Evolutionary conservation across 2,888 invertebrate species (phyloP).

Genomic region (Scaptomyza polygonia): DNA sequence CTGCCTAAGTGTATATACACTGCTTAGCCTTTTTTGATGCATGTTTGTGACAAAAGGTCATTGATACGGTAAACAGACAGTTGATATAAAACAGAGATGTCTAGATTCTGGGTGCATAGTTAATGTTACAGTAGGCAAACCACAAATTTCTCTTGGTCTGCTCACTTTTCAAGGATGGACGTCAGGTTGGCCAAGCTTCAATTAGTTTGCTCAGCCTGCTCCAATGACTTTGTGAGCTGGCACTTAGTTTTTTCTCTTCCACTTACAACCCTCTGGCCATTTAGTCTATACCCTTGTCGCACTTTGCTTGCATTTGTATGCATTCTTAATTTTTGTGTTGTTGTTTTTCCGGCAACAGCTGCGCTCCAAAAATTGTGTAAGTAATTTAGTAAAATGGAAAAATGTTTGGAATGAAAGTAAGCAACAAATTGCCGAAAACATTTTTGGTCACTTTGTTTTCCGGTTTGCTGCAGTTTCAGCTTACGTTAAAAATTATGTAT

Average conservation of each 20-base stretch:
- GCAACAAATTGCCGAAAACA: conserved; percentile 67
- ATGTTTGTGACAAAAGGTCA: conserved; percentile 67
- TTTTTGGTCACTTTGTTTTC: conserved; percentile 62
- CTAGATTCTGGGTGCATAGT: conserved; percentile 22
- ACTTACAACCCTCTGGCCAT: conserved; percentile 4
- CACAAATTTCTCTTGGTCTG: conserved; percentile 35
- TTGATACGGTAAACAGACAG: conserved; percentile 57
- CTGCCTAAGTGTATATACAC: conserved; percentile 33
- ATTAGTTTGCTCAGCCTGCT: conserved; percentile 41
- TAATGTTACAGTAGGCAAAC: conserved; percentile 59
- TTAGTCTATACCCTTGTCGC: conserved; percentile 6
- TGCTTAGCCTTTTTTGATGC: conserved; percentile 38
- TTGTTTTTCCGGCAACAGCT: conserved; percentile 62
- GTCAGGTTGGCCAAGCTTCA: conserved; percentile 22
- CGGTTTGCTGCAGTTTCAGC: conserved; percentile 19
- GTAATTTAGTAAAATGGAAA: conserved; percentile 74
- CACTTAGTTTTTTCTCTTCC: conserved; percentile 1
- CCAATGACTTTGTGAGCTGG: conserved; percentile 34
- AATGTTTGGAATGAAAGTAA: conserved; percentile 43
- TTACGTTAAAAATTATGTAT: conserved; percentile 17
- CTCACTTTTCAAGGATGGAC: conserved; percentile 39
- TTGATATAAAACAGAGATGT: conserved; percentile 20
- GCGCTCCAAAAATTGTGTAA: conserved; percentile 60
- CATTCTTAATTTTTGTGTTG: conserved; percentile 59
- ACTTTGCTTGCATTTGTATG: conserved; percentile 42